These are phyloP conservation scores for Caenorhabditis drosophilae DNA, from an alignment of 2,888 invertebrate genomes.

Conservation along the genomic window DNA sequence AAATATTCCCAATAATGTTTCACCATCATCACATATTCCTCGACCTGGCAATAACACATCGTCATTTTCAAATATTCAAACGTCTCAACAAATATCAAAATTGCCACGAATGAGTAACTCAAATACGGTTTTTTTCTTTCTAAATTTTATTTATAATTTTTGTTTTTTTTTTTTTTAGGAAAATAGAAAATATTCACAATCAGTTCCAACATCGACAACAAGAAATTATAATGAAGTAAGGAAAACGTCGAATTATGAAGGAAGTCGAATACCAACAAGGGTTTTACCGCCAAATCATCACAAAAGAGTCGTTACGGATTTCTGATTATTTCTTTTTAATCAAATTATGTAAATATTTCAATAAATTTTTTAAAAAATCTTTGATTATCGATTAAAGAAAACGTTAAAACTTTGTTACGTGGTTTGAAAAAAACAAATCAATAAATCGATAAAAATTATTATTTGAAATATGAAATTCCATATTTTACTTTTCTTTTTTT, in stretches of 20 bases:
- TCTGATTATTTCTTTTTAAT: constrained; percentile 2
- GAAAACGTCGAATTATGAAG: background rate
- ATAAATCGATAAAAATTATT: no score
- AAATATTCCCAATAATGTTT: no score
- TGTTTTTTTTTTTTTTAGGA: no score
- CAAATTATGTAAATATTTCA: background rate
- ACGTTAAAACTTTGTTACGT: no score
- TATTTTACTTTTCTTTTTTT: no score
- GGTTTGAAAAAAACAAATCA: no score
- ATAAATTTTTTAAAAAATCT: no score
- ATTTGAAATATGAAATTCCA: no score
- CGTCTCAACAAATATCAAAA: constrained; percentile 27
- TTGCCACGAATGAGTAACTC: constrained; percentile 16
- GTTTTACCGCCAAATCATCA: constrained; percentile 31
- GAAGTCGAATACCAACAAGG: constrained; percentile 8
- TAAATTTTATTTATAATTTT: no score
- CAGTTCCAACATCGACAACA: constrained; percentile 8
- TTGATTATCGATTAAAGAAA: no score
- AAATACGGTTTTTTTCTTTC: no score
- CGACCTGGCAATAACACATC: constrained; percentile 23
- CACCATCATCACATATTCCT: constrained; percentile 30
- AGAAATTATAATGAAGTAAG: background rate
- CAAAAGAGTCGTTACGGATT: constrained; percentile 30
- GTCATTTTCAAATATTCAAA: constrained; percentile 20
- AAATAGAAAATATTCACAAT: constrained; percentile 28